phyloP scores from a whole-genome alignment of 2,888 invertebrate species.

The Epistrophe grossulariae region DNA sequence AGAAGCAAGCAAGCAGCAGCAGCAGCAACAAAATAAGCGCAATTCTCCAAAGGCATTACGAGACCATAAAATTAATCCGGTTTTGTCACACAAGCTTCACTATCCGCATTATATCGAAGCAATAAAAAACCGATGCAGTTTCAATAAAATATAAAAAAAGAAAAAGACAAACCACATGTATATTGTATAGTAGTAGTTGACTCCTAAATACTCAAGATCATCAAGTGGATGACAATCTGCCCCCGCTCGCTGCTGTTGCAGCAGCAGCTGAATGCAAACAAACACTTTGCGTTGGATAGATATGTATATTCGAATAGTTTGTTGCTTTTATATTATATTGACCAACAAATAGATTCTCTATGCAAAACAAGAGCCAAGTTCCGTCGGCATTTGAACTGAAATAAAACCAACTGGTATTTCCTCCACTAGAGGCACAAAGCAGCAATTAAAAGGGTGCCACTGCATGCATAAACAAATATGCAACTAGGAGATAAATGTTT shows the following conservation, averaged over 20 bases:
- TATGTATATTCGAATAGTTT: not conserved
- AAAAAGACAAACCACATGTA: constrained; percentile 15
- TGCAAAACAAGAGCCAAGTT: constrained; percentile 46
- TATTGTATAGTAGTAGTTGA: constrained; percentile 10
- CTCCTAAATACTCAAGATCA: constrained; percentile 62
- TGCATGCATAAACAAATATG: constrained; percentile 51
- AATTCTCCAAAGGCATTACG: constrained; percentile 12
- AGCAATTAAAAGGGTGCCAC: constrained; percentile 71
- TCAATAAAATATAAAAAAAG: constrained; percentile 23
- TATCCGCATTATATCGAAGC: constrained; percentile 37
- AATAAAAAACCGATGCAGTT: constrained; percentile 20
- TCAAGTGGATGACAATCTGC: constrained; percentile 50
- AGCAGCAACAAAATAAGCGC: not conserved
- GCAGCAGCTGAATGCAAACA: constrained; percentile 33
- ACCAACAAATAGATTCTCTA: constrained; percentile 16
- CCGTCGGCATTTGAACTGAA: constrained; percentile 65
- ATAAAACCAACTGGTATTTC: constrained; percentile 35
- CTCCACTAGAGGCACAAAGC: constrained; percentile 64
- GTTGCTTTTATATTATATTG: constrained; percentile 11
- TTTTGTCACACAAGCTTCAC: constrained; percentile 39
- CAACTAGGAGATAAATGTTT: constrained; percentile 70
- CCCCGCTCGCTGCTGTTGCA: too few relatives aligned
- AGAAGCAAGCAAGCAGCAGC: not conserved
- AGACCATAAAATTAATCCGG: constrained; percentile 49
- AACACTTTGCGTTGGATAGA: not conserved